Percentiles rank a stretch among this genome's conserved stretches.
phyloP scores from a whole-genome alignment of 30 jellyfish, hydroid and myxozoan species.

The Pseudorhiza aurosa region DNA sequence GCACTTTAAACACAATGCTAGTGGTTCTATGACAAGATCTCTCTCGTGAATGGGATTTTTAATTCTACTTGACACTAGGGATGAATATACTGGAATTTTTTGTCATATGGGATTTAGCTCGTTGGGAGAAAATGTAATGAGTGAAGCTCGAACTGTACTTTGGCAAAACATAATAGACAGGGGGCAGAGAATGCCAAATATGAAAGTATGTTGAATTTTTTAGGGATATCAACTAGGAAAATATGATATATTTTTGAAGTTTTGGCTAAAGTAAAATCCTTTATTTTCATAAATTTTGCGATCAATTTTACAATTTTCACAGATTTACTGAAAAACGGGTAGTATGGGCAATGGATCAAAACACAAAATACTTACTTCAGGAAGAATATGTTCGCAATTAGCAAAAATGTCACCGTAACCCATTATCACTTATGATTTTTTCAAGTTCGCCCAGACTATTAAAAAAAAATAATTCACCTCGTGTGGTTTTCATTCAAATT shows the following conservation, averaged over 20 bases:
- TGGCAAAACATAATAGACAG: neutral
- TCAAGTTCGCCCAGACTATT: neutral
- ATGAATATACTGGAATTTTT: neutral
- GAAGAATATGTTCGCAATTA: neutral
- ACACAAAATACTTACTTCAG: too few relatives aligned
- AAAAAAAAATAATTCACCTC: neutral
- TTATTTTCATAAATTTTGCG: neutral
- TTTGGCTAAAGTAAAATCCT: neutral
- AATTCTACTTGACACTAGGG: neutral
- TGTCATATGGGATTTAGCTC: slow-evolving; percentile 1
- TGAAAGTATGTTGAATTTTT: too few relatives aligned
- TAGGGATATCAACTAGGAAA: neutral
- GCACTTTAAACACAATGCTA: neutral
- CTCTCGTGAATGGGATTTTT: slow-evolving; percentile 20
- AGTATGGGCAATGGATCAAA: too few relatives aligned
- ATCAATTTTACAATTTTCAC: too few relatives aligned
- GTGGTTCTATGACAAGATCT: slow-evolving; percentile 18
- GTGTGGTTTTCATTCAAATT: slow-evolving; percentile 2
- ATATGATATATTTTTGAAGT: neutral
- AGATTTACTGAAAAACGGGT: too few relatives aligned
- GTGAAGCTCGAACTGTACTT: slow-evolving; percentile 8
- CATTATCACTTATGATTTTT: neutral
- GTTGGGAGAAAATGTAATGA: neutral
- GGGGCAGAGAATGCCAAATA: neutral
- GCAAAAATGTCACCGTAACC: neutral